A percentile compares a stretch with the other conserved stretches of the same genome.
These are phyloP conservation scores for Rhynchomys soricoides DNA, from an alignment of 2,113 vertebrate genomes.

Conservation along the genomic window DNA sequence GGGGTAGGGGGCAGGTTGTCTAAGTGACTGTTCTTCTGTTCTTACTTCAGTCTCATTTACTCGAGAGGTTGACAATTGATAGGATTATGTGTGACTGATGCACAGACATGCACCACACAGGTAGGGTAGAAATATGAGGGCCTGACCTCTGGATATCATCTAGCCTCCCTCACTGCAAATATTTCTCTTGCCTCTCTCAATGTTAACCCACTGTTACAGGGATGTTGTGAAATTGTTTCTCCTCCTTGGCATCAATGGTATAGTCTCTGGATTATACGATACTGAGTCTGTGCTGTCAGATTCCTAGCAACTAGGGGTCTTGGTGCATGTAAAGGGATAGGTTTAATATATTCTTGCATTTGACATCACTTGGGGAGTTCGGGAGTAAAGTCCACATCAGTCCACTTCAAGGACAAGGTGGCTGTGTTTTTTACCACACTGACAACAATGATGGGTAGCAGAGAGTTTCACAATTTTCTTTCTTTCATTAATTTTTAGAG, in stretches of 20 bases:
- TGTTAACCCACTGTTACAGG: not conserved
- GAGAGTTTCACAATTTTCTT: not conserved
- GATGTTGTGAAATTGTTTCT: not conserved
- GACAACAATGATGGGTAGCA: not conserved
- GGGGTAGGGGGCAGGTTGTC: not conserved
- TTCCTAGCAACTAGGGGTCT: not conserved
- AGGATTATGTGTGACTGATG: not conserved
- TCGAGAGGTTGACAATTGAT: not conserved
- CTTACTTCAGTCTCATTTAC: not conserved
- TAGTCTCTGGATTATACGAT: not conserved
- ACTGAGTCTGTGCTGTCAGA: rapidly evolving
- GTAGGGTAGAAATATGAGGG: not conserved
- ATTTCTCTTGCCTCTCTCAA: not conserved
- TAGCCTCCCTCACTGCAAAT: not conserved
- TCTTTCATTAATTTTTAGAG: conserved; percentile 42
- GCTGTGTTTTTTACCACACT: not conserved
- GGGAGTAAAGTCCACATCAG: not conserved
- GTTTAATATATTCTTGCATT: conserved; percentile 75
- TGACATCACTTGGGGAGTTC: conserved; percentile 71
- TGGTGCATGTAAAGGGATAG: conserved; percentile 55
- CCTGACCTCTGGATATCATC: not conserved
- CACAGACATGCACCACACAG: not conserved
- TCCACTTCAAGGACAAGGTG: not conserved
- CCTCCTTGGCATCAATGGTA: rapidly evolving
- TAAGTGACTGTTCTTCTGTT: not conserved